Evolutionary conservation across 2,113 vertebrate species (phyloP), one percentile per base, ranked within the genome.

Genomic region (Lepus europaeus): DNA sequence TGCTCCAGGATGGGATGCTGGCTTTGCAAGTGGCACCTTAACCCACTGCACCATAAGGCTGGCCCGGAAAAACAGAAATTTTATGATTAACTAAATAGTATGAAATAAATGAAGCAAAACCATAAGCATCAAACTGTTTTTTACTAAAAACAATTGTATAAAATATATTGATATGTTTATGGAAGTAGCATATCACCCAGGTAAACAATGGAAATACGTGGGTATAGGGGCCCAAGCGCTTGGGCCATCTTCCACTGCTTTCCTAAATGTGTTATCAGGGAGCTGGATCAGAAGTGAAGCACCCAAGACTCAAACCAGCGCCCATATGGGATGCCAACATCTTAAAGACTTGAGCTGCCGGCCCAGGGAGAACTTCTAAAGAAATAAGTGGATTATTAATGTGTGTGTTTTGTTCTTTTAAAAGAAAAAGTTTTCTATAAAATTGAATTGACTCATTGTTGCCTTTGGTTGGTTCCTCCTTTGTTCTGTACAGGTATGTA

Each of bases 401-500:
- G 36, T 29, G 84, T 45, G 3, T 72, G 9, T 73, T 59, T 72
- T 69, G 13, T 3, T 96, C 11, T 53, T 70, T 82, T 39, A 73
- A 72, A 88, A 51, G 3, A 12, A 10, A 63, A 86, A 7, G 45
- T 45, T 45, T 45, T 45, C 45, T 2, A 81, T 59, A 92, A 76
- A 17, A 11, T 8, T 68, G 51, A 13, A 45, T 91, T 13, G 39
- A 9, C 72, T 91, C 61, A n/a, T 72, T 59, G n/a, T 77, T 73
- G 29, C 59, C 92, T 96, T 87, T 68, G 53, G 27, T 87, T 70
- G 53, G 27, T 70, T 49, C 8, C 33, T 59, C 73, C 92, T 36
- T 83, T 83, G 64, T 29, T 0, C 93, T 96, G 77, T 73, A 20
- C 95, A 99, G 99, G 99, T 87, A 98, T 99, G 96, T 99, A 99